Evolutionary conservation across 2,888 invertebrate genomes (phyloP).

Genomic region (Luperina nickerlii): DNA sequence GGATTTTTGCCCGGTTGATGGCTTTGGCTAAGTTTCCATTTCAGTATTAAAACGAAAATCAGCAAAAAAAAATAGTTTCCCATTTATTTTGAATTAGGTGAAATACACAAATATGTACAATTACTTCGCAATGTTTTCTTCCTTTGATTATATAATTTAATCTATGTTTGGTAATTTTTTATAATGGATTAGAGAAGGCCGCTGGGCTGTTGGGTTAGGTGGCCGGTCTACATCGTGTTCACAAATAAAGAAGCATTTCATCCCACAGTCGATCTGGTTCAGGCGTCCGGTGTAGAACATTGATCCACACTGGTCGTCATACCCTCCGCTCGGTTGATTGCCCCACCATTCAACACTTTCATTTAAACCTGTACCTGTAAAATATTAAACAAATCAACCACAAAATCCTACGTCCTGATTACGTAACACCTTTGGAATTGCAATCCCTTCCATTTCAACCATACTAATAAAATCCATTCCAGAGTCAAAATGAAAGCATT

Average conservation of each 20-base stretch:
- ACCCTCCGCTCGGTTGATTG: neutral
- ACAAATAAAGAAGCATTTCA: conserved; percentile 38
- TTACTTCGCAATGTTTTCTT: conserved; percentile 10
- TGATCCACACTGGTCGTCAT: conserved; percentile 33
- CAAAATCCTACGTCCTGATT: neutral
- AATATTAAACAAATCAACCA: neutral
- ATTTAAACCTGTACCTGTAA: conserved; percentile 35
- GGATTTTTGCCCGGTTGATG: neutral
- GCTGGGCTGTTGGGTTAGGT: neutral
- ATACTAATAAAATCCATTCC: neutral
- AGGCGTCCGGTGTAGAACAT: conserved; percentile 34
- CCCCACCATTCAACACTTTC: conserved; percentile 21
- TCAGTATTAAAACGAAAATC: neutral
- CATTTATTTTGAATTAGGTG: neutral
- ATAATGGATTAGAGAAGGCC: neutral
- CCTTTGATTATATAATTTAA: no score
- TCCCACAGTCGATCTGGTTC: conserved; percentile 27
- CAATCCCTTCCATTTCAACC: no score
- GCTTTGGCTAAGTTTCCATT: neutral
- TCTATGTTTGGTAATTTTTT: no score
- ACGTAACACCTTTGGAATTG: no score
- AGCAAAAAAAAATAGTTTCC: neutral
- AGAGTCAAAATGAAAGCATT: neutral
- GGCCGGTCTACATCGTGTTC: conserved; percentile 22
- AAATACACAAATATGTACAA: neutral